These are phyloP conservation scores for Pachyramphus minor DNA, from an alignment of 2,113 vertebrate genomes.

Conservation along the genomic window DNA sequence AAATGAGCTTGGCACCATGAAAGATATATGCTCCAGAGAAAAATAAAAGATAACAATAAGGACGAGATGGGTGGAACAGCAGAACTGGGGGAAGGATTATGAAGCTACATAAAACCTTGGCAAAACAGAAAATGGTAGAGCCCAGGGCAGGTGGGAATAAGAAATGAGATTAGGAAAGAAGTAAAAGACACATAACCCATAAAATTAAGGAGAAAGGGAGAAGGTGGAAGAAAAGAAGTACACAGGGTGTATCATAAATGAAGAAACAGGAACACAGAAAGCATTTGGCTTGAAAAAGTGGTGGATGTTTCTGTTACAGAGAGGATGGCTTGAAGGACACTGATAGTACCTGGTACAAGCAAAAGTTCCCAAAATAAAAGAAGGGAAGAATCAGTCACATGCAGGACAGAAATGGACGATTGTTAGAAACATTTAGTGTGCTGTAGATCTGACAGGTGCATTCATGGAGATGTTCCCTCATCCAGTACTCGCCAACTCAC, in stretches of 20 bases:
- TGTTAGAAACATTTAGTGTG: background rate
- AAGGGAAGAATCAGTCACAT: background rate
- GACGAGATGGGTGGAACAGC: background rate
- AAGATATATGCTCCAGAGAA: background rate
- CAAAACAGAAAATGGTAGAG: background rate
- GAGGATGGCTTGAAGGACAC: background rate
- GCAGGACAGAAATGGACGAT: background rate
- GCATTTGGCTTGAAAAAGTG: background rate
- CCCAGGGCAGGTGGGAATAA: background rate
- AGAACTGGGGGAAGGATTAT: background rate
- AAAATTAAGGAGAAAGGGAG: background rate
- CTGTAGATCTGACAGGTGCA: background rate
- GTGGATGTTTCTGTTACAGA: background rate
- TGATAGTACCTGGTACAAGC: background rate
- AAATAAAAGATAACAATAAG: background rate
- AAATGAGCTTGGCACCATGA: slow-evolving; percentile 24
- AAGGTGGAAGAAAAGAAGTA: background rate
- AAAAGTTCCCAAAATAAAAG: background rate
- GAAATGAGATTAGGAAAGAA: background rate
- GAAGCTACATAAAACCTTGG: background rate
- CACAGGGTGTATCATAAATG: background rate
- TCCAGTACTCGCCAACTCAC: background rate
- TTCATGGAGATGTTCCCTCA: background rate
- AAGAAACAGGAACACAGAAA: background rate
- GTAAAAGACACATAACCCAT: background rate